Percentiles rank a stretch among this genome's conserved stretches.
phyloP scores from a whole-genome alignment of 2,113 vertebrate species.

The Podarcis muralis region DNA sequence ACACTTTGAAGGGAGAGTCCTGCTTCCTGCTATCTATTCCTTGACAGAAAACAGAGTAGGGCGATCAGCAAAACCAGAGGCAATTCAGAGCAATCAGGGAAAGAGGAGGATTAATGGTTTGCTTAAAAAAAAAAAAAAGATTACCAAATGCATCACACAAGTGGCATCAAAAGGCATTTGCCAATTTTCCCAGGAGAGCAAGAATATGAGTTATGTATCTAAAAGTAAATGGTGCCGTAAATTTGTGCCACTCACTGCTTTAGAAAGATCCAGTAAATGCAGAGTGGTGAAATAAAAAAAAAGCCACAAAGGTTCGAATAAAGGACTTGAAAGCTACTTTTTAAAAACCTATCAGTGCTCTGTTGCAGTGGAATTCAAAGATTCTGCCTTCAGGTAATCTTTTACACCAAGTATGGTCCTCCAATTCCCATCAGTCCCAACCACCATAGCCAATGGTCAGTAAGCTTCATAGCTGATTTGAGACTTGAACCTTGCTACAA shows the following conservation, averaged over 20 bases:
- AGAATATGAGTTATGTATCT: conserved; percentile 55
- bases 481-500: too few species aligned
- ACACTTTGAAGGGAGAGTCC: conserved; percentile 44
- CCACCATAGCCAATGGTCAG: background rate
- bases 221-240: conserved; percentile 35
- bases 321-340: conserved; percentile 26
- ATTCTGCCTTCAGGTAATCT: background rate
- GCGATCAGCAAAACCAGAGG: conserved; percentile 24
- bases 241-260: conserved; percentile 50
- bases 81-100: conserved; percentile 29
- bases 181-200: conserved; percentile 39
- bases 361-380: background rate
- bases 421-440: background rate
- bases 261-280: conserved; percentile 51
- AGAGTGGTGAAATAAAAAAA: conserved; percentile 46
- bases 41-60: conserved; percentile 33
- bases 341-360: background rate
- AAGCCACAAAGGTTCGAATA: conserved; percentile 40
- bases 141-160: conserved; percentile 42
- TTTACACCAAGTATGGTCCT: background rate
- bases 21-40: conserved; percentile 35
- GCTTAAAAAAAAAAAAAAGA: conserved; percentile 24
- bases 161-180: conserved; percentile 32
- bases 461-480: too few species aligned
- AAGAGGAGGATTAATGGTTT: background rate